A percentile compares a stretch with the other conserved stretches of the same genome.
Evolutionary conservation across 2,888 invertebrate species (phyloP).

Genomic region (Melolontha melolontha): DNA sequence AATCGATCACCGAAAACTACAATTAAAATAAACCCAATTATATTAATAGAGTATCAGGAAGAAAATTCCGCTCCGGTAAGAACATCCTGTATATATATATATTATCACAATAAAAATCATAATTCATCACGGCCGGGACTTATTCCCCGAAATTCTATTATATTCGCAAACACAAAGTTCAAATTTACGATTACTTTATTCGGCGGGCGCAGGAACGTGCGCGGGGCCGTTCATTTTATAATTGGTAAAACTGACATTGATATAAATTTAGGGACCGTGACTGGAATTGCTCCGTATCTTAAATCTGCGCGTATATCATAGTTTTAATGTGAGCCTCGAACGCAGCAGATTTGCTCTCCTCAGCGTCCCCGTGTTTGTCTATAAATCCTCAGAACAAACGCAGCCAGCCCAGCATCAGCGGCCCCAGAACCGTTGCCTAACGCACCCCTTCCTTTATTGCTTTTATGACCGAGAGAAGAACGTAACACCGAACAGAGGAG

Average conservation of each 20-base stretch:
- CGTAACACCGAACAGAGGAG: slow-evolving; percentile 28
- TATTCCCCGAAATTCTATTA: slow-evolving; percentile 60
- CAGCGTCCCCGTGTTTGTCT: slow-evolving; percentile 63
- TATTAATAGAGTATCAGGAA: too few relatives aligned
- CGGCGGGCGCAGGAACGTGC: slow-evolving; percentile 39
- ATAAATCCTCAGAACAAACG: slow-evolving; percentile 64
- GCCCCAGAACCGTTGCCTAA: slow-evolving; percentile 43
- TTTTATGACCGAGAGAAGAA: slow-evolving; percentile 52
- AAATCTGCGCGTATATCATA: slow-evolving; percentile 66
- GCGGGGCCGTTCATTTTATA: slow-evolving; percentile 63
- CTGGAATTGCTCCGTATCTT: slow-evolving; percentile 66
- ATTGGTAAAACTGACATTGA: slow-evolving; percentile 67
- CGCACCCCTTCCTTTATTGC: slow-evolving; percentile 59
- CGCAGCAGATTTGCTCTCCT: slow-evolving; percentile 63
- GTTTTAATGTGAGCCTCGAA: slow-evolving; percentile 65
- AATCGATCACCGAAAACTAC: too few relatives aligned
- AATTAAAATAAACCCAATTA: too few relatives aligned
- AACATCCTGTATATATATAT: slow-evolving; percentile 32
- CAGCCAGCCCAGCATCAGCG: slow-evolving; percentile 53
- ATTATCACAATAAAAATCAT: slow-evolving; percentile 40
- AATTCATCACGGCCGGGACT: slow-evolving; percentile 46
- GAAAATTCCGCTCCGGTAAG: background rate
- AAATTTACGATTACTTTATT: slow-evolving; percentile 63
- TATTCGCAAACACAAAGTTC: slow-evolving; percentile 63
- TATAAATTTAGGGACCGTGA: slow-evolving; percentile 67